Evolutionary conservation across 2,797 vertebrate species (phyloP).

Genomic region (Brotula barbata): DNA sequence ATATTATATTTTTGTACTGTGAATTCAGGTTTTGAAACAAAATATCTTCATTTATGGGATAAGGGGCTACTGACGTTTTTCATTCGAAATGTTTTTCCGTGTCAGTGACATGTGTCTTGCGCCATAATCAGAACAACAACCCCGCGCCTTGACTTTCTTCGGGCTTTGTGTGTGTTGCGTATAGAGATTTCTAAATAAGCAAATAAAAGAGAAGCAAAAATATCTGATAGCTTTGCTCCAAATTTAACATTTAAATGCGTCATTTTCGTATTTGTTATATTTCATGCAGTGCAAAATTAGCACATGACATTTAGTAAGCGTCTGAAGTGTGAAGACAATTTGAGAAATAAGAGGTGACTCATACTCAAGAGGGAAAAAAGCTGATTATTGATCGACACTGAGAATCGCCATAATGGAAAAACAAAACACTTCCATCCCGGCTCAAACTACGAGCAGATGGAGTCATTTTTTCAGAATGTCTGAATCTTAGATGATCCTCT

Average conservation of each 20-base stretch:
- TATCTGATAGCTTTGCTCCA: constrained; percentile 35
- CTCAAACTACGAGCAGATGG: constrained; percentile 13
- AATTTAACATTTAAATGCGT: constrained; percentile 41
- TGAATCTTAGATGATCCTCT: constrained; percentile 36
- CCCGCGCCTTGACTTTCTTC: constrained; percentile 58
- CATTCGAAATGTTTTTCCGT: constrained; percentile 74
- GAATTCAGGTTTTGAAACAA: constrained; percentile 81
- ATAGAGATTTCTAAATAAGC: constrained; percentile 51
- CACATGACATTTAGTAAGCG: constrained; percentile 66
- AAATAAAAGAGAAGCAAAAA: constrained; percentile 30
- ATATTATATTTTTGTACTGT: constrained; percentile 86
- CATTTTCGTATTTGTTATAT: constrained; percentile 41
- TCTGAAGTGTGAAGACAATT: constrained; percentile 45
- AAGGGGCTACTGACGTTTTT: constrained; percentile 86
- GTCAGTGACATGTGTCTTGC: constrained; percentile 70
- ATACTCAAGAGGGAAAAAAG: constrained; percentile 11
- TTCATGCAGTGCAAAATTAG: constrained; percentile 6
- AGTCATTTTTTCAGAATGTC: neutral
- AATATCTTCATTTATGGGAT: constrained; percentile 81
- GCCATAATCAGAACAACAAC: constrained; percentile 54
- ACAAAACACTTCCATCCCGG: neutral
- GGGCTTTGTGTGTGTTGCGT: constrained; percentile 56
- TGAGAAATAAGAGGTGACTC: constrained; percentile 26
- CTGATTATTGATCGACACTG: neutral
- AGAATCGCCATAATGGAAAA: neutral